These are phyloP conservation scores for Hippocampus kuda DNA, from an alignment of 2,797 vertebrate species.

Conservation along the genomic window DNA sequence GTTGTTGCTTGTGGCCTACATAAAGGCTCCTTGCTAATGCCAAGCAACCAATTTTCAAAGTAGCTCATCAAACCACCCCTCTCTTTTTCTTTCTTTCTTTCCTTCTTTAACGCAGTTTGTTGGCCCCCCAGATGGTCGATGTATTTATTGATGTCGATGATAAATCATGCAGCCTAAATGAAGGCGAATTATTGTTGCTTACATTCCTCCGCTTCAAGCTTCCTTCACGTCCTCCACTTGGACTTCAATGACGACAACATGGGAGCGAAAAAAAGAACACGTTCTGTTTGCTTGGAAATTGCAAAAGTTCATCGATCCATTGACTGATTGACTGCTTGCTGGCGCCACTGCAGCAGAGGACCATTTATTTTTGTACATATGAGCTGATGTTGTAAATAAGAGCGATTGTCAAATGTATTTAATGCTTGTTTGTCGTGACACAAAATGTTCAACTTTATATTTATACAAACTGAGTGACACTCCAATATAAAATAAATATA, in stretches of 20 bases:
- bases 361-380: conserved; percentile 81
- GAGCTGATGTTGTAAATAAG: conserved; percentile 83
- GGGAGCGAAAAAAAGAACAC: no score
- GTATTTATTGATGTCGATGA: background rate
- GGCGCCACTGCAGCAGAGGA: conserved; percentile 63
- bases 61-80: background rate
- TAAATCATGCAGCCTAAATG: background rate
- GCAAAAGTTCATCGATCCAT: background rate
- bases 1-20: no score
- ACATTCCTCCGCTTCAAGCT: background rate
- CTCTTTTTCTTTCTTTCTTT: background rate
- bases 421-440: conserved; percentile 78
- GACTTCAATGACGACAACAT: background rate
- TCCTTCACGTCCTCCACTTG: background rate
- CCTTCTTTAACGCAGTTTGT: background rate
- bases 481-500: conserved; percentile 59
- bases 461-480: conserved; percentile 73
- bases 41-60: no score
- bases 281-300: no score
- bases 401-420: conserved; percentile 87
- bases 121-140: no score
- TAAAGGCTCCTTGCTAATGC: no score
- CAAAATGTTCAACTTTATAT: conserved; percentile 71
- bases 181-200: background rate
- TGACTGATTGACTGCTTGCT: background rate